Percentiles rank a stretch among this genome's conserved stretches.
Evolutionary conservation across 2,113 vertebrate species (phyloP).

Genomic region (Perca flavescens): DNA sequence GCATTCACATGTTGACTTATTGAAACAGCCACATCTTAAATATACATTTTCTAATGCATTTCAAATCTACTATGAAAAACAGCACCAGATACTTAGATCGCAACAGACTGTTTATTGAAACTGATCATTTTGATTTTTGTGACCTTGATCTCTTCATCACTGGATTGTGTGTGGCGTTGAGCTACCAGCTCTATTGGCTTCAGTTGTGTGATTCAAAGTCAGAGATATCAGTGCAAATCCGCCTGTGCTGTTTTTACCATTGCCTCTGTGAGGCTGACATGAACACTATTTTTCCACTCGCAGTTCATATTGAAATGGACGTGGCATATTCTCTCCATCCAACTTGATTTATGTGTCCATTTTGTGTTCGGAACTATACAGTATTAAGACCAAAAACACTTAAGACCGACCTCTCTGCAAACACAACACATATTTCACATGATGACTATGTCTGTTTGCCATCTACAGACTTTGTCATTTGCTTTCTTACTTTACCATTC

Average conservation of each 20-base stretch:
- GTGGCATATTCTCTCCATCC: constrained; percentile 18
- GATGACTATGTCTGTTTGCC: constrained; percentile 41
- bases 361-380: constrained; percentile 12
- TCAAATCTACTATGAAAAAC: not conserved
- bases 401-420: constrained; percentile 4
- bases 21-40: not conserved
- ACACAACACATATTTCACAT: constrained; percentile 26
- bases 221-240: constrained; percentile 22
- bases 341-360: constrained; percentile 14
- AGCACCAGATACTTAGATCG: not conserved
- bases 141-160: constrained; percentile 22
- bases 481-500: constrained; percentile 61
- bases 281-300: not conserved
- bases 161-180: constrained; percentile 1
- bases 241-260: not conserved
- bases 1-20: not conserved
- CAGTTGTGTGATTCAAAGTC: constrained; percentile 16
- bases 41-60: not conserved
- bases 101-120: not conserved
- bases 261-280: constrained; percentile 10
- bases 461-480: constrained; percentile 56
- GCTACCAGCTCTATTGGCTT: constrained; percentile 27
- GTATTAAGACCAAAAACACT: not conserved
- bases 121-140: not conserved
- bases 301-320: constrained; percentile 4